A percentile compares a stretch with the other conserved stretches of the same genome.
Conservation (phyloP, 2,113 vertebrate species). For the Stomatorhinus ivindoensis region DNA sequence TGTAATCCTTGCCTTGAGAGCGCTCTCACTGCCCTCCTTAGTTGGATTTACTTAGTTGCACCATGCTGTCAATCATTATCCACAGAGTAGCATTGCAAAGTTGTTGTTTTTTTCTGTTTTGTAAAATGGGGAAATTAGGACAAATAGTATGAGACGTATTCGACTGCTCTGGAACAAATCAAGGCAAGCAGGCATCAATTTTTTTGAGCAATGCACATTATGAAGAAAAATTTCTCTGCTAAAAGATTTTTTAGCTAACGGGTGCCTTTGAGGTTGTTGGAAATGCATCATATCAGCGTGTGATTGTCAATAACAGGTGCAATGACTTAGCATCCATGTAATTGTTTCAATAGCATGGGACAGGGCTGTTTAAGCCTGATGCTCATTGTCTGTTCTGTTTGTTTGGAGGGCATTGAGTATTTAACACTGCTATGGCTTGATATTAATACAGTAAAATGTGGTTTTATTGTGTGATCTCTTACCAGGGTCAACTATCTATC, state of each 20-base stretch:
- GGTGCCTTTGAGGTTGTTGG: neutral
- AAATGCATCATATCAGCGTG: neutral
- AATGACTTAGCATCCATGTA: neutral
- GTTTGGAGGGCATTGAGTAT: neutral
- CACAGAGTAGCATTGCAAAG: neutral
- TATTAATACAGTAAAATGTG: neutral
- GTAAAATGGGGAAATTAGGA: neutral
- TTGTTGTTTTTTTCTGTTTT: neutral
- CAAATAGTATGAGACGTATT: neutral
- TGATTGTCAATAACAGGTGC: neutral
- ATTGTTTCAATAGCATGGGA: neutral
- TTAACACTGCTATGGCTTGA: neutral
- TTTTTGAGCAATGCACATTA: neutral
- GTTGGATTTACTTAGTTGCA: neutral
- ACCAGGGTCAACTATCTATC: neutral
- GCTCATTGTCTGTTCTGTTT: neutral
- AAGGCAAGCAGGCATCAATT: neutral
- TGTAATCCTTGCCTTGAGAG: neutral
- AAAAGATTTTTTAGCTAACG: neutral
- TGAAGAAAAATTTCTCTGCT: neutral
- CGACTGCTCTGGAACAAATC: neutral
- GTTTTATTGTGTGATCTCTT: neutral
- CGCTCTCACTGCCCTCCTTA: neutral
- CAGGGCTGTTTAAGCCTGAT: neutral
- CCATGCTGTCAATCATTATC: neutral